phyloP scores from a whole-genome alignment of 2,113 vertebrate species.

The Melospiza melodia region DNA sequence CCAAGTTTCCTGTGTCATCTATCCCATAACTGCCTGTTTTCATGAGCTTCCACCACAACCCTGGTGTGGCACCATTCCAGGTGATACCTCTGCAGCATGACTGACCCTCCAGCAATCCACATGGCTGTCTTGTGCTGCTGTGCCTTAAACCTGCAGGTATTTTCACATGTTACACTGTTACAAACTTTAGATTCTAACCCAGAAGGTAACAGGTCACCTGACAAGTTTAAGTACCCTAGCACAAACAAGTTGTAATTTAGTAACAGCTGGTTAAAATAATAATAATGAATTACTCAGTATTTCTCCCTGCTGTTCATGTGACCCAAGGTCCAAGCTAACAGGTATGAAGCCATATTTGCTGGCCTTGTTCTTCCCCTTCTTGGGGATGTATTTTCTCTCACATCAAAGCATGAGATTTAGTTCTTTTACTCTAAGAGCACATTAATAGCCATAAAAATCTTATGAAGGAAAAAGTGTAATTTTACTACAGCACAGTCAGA shows the following conservation, averaged over 20 bases:
- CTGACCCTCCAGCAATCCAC: background rate
- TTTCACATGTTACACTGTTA: background rate
- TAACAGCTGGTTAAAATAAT: slow-evolving; percentile 22
- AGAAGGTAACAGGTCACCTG: background rate
- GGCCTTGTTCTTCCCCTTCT: background rate
- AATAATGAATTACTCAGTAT: background rate
- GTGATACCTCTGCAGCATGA: background rate
- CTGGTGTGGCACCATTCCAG: background rate
- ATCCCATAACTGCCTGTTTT: background rate
- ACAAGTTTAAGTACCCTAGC: background rate
- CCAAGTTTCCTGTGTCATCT: background rate
- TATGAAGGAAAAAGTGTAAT: background rate
- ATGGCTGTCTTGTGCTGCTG: background rate
- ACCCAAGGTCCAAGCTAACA: background rate
- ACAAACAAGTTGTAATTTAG: slow-evolving; percentile 20
- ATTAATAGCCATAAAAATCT: background rate
- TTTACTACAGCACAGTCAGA: background rate
- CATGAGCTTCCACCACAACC: background rate
- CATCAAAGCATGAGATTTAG: background rate
- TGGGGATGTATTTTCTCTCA: background rate
- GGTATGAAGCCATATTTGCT: background rate
- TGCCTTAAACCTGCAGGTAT: background rate
- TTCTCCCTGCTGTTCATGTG: background rate
- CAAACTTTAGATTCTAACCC: background rate
- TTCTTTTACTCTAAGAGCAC: background rate